A percentile compares a stretch with the other conserved stretches of the same genome.
Conservation (phyloP, 2,888 invertebrate species). For the Drosophila glabriapex region DNA sequence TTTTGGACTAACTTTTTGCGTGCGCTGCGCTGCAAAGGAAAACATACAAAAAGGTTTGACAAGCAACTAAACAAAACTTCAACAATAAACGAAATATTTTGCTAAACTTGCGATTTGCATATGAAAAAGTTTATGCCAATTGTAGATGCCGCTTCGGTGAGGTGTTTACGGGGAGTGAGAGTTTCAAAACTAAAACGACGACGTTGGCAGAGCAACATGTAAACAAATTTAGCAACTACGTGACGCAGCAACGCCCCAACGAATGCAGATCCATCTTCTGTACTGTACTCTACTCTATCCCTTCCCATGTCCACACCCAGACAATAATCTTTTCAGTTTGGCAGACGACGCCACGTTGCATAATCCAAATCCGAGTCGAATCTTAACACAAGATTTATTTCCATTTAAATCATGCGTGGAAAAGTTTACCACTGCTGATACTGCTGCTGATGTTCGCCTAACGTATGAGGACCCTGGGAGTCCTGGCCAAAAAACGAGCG, state of each 20-base stretch:
- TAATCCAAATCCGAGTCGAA: slow-evolving; percentile 74
- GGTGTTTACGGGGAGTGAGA: neutral
- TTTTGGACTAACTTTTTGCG: slow-evolving; percentile 43
- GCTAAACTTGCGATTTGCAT: slow-evolving; percentile 83
- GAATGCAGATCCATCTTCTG: slow-evolving; percentile 19
- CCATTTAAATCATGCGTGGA: slow-evolving; percentile 81
- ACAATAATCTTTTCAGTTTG: slow-evolving; percentile 22
- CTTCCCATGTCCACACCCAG: neutral
- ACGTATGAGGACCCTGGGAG: slow-evolving; percentile 24
- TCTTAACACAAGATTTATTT: slow-evolving; percentile 81
- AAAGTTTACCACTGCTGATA: slow-evolving; percentile 52
- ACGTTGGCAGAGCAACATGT: slow-evolving; percentile 63
- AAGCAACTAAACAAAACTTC: slow-evolving; percentile 75
- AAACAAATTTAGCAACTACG: slow-evolving; percentile 81
- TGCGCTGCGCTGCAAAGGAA: slow-evolving; percentile 5
- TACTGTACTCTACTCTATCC: neutral
- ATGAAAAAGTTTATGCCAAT: slow-evolving; percentile 81
- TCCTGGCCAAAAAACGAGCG: neutral
- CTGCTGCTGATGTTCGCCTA: slow-evolving; percentile 28
- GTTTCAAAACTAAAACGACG: slow-evolving; percentile 53
- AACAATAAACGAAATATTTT: slow-evolving; percentile 83
- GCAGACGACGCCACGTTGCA: slow-evolving; percentile 61
- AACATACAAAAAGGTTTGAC: slow-evolving; percentile 63
- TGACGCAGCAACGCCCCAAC: slow-evolving; percentile 61
- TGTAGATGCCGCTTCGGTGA: slow-evolving; percentile 43